Conservation (phyloP, 2,797 vertebrate genomes). For the Poecilia velifera region DNA sequence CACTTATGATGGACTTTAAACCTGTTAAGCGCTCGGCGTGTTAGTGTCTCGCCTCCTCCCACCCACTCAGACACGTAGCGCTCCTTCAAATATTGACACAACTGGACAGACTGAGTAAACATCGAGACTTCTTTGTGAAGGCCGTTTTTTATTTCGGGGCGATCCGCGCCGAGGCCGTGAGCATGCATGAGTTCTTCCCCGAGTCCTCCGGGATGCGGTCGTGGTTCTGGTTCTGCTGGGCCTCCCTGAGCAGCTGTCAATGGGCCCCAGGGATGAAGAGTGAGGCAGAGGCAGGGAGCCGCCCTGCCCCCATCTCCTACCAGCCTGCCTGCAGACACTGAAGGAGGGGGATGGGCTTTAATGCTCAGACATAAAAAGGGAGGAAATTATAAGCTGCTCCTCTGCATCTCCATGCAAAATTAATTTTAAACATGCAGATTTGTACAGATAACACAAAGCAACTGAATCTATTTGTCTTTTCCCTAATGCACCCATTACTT, state of each 20-base stretch:
- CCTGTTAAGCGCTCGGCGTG: constrained; percentile 23
- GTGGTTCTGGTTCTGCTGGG: constrained; percentile 52
- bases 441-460: constrained; percentile 3
- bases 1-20: constrained; percentile 55
- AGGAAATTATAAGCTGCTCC: constrained; percentile 39
- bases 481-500: constrained; percentile 10
- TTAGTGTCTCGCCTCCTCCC: constrained; percentile 28
- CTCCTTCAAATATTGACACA: constrained; percentile 73
- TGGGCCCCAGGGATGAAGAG: constrained; percentile 59
- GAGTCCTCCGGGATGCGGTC: constrained; percentile 63
- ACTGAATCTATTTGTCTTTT: constrained; percentile 14
- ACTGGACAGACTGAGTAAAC: constrained; percentile 71
- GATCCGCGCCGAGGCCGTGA: constrained; percentile 28
- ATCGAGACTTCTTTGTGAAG: constrained; percentile 48
- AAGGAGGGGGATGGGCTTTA: constrained; percentile 74
- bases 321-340: constrained; percentile 59
- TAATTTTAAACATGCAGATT: constrained; percentile 11
- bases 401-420: constrained; percentile 26
- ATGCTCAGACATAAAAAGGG: constrained; percentile 19
- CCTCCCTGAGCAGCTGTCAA: constrained; percentile 75
- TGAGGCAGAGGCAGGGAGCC: constrained; percentile 32
- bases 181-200: constrained; percentile 24
- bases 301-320: constrained; percentile 74
- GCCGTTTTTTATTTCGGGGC: constrained; percentile 39
- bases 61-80: constrained; percentile 18